Evolutionary conservation across 2,113 vertebrate species (phyloP).

Genomic region (Alethe diademata): DNA sequence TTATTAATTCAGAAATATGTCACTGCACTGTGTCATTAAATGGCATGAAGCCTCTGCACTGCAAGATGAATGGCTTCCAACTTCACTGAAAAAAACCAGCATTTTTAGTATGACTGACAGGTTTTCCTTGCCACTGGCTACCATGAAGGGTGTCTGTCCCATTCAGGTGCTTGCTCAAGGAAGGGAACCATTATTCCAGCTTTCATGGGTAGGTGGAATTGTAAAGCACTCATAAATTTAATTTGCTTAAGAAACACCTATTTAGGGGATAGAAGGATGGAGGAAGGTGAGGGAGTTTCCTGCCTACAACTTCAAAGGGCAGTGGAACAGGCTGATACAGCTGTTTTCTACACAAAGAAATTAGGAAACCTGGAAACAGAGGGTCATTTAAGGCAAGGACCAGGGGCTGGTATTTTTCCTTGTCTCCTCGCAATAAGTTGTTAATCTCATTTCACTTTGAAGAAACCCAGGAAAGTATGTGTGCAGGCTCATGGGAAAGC

Average conservation of each 20-base stretch:
- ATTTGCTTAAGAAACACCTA: neutral
- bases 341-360: neutral
- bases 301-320: neutral
- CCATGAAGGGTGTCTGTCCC: neutral
- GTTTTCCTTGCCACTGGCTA: neutral
- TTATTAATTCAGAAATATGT: neutral
- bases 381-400: slow-evolving; percentile 35
- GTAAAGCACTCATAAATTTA: neutral
- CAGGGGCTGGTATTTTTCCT: neutral
- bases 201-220: neutral
- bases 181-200: neutral
- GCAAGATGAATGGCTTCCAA: neutral
- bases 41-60: neutral
- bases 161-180: neutral
- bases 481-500: slow-evolving; percentile 39
- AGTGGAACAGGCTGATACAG: neutral
- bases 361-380: neutral
- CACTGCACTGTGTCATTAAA: neutral
- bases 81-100: neutral
- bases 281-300: neutral
- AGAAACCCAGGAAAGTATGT: slow-evolving; percentile 32
- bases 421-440: neutral
- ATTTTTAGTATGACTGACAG: neutral
- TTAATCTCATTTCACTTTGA: neutral
- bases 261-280: neutral